Evolutionary conservation across 2,113 vertebrate genomes (phyloP).

Genomic region (Astur gentilis): DNA sequence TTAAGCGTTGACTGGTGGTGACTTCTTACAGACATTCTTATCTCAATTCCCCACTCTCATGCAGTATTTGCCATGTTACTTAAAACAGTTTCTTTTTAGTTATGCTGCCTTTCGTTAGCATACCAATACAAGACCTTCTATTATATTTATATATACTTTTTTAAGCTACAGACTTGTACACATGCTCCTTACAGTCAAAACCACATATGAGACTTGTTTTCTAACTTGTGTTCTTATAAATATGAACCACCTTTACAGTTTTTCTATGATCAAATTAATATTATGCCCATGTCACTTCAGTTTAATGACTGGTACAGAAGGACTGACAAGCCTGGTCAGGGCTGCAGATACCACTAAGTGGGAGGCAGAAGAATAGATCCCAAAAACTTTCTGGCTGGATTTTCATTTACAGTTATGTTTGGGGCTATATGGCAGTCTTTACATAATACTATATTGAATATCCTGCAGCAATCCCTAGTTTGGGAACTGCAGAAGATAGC

Average conservation of each 20-base stretch:
- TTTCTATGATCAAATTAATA: background rate
- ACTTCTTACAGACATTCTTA: constrained; percentile 5
- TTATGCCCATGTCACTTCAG: background rate
- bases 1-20: background rate
- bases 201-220: background rate
- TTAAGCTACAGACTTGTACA: background rate
- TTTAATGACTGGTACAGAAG: background rate
- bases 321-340: background rate
- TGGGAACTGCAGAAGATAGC: background rate
- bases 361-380: background rate
- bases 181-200: background rate
- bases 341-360: background rate
- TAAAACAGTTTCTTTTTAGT: background rate
- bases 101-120: background rate
- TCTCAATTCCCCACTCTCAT: background rate
- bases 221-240: background rate
- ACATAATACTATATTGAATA: background rate
- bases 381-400: background rate
- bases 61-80: background rate
- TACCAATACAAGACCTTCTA: background rate
- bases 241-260: background rate
- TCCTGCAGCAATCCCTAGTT: background rate
- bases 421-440: background rate
- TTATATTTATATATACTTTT: background rate
- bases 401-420: background rate